Base-by-base conservation (phyloP, 2,113 vertebrate genomes). In the Nothocercus julius region DNA sequence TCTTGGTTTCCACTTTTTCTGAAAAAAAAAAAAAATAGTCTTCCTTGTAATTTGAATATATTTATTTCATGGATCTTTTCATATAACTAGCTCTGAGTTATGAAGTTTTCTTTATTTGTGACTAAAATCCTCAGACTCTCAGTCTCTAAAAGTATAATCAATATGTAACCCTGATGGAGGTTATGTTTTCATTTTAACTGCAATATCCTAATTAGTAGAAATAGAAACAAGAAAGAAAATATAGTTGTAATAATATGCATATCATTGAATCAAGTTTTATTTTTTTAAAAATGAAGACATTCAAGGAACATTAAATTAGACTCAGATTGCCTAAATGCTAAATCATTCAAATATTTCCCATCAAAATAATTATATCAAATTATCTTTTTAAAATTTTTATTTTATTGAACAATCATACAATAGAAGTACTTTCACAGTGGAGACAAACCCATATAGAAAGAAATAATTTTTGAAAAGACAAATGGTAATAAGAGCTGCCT, bases 191-290 rank as follows among this genome's bases (percentile, higher is more conserved):
- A 63, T 87, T 77, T 78, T 86, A 95, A 63, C 91, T 92, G n/a
- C 92, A 24, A 7, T 82, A 85, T 3, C 13, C 44, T 94, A 82
- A 80, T 62, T 84, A 56, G 44, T 44, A 93, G 87, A 89, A 95
- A 90, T 32, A 12, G 11, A 77, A 80, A 18, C 54, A 92, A 74
- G 63, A 90, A 94, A 77, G 54, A 74, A 7, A 53, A 67, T 61
- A 78, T n/a, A 27, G 5, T n/a, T 92, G 27, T n/a, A 77, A 87
- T 77, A 40, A 42, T 64, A 54, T 38, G 6, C 32, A n/a, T 80
- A 77, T 45, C 38, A 82, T 18, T 61, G 85, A 86, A 85, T 40
- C 42, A 95, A 82, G 18, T 62, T 9, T 9, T 44, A 16, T 47
- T 47, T 47, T 47, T 47, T 47, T 92, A 58, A 90, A 90, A 89